A percentile compares a stretch with the other conserved stretches of the same genome.
phyloP scores from a whole-genome alignment of 1,140 invertebrate species.

The Samia ricini region DNA sequence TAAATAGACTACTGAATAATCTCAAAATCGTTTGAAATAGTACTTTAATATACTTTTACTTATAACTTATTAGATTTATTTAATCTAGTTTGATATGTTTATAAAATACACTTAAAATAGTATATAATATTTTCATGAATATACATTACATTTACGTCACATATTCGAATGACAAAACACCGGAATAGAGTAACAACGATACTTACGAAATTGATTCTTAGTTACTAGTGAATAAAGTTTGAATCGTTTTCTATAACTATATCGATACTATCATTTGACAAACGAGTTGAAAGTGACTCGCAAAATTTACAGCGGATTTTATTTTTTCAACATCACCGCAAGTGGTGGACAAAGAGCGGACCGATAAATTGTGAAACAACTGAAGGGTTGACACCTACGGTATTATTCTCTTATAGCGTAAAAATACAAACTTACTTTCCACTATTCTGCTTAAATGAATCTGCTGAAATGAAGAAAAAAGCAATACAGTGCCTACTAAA shows the following conservation, averaged over 20 bases:
- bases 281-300: conserved; percentile 58
- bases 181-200: neutral
- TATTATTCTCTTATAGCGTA: conserved; percentile 54
- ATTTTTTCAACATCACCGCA: conserved; percentile 55
- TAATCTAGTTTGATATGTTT: too few relatives aligned
- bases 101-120: too few relatives aligned
- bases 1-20: too few relatives aligned
- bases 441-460: neutral
- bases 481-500: too few relatives aligned
- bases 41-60: too few relatives aligned
- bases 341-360: conserved; percentile 45
- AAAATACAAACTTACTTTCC: conserved; percentile 19
- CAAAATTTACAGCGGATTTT: conserved; percentile 55
- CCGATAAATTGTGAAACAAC: conserved; percentile 56
- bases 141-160: conserved; percentile 15
- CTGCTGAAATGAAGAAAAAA: too few relatives aligned
- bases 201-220: conserved; percentile 18
- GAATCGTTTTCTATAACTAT: too few relatives aligned
- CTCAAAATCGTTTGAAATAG: too few relatives aligned
- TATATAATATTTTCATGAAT: too few relatives aligned
- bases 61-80: too few relatives aligned
- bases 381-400: conserved; percentile 41
- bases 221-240: conserved; percentile 5
- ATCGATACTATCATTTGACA: conserved; percentile 48
- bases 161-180: conserved; percentile 26